These are phyloP conservation scores for Brachirus orientalis DNA, from an alignment of 2,113 vertebrate genomes.

Conservation along the genomic window DNA sequence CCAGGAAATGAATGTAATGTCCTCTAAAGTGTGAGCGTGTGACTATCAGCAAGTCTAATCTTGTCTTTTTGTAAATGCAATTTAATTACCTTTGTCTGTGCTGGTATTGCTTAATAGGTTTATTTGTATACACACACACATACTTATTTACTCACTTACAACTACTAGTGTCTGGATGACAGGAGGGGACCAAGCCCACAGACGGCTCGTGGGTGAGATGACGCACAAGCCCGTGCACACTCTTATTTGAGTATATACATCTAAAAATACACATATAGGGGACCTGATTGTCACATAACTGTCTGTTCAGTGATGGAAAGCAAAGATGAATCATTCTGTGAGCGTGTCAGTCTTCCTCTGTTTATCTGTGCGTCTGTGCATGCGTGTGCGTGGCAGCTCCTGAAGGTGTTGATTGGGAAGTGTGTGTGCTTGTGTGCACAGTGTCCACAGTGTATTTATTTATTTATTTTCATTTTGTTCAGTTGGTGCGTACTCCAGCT, in stretches of 20 bases:
- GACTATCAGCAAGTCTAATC: too few relatives aligned
- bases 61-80: too few relatives aligned
- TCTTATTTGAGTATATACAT: too few relatives aligned
- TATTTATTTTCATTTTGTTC: too few relatives aligned
- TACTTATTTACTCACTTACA: slow-evolving; percentile 33
- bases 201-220: slow-evolving; percentile 68
- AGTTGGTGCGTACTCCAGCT: too few relatives aligned
- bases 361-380: slow-evolving; percentile 16
- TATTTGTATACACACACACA: slow-evolving; percentile 2
- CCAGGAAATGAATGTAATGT: too few relatives aligned
- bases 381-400: too few relatives aligned
- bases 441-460: not conserved
- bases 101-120: too few relatives aligned
- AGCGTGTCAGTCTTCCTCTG: slow-evolving; percentile 20
- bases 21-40: too few relatives aligned
- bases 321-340: not conserved
- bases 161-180: slow-evolving; percentile 48
- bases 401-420: slow-evolving; percentile 55
- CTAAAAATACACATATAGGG: too few relatives aligned
- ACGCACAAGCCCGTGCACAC: slow-evolving; percentile 35
- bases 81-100: too few relatives aligned
- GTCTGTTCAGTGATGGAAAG: slow-evolving; percentile 18
- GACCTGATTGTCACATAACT: slow-evolving; percentile 29
- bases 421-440: not conserved
- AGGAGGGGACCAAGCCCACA: slow-evolving; percentile 67